Evolutionary conservation across 1,140 invertebrate species (phyloP).

Genomic region (Trinorchestia longiramus): DNA sequence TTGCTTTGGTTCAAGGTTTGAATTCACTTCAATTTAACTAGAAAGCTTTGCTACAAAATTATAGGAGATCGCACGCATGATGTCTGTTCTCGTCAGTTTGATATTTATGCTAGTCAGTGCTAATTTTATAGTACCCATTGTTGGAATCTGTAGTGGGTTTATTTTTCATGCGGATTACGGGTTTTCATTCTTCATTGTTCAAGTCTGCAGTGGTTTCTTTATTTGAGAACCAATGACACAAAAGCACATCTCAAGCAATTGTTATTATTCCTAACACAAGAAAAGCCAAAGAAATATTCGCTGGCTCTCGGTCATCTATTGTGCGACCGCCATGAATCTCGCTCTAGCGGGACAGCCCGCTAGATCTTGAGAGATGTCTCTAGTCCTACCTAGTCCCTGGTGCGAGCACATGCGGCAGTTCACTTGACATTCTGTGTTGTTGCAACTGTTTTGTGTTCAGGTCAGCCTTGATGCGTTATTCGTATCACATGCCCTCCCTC

Average conservation of each 20-base stretch:
- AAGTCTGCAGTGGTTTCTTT: not conserved
- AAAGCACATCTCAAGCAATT: not conserved
- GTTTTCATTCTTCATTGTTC: too few relatives aligned
- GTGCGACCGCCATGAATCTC: not conserved
- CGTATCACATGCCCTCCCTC: not conserved
- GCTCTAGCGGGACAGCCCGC: not conserved
- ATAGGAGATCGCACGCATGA: too few relatives aligned
- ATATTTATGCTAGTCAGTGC: too few relatives aligned
- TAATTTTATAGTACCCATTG: too few relatives aligned
- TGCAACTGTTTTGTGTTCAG: not conserved
- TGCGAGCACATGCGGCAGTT: too few relatives aligned
- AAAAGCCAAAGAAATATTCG: not conserved
- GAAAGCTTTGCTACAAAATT: too few relatives aligned
- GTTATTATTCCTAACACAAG: not conserved
- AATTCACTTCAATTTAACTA: too few relatives aligned
- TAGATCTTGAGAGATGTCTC: not conserved
- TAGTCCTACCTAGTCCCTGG: not conserved
- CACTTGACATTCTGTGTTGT: not conserved
- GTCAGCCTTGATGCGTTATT: not conserved
- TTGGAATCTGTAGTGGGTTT: too few relatives aligned
- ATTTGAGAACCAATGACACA: not conserved
- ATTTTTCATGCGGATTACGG: too few relatives aligned
- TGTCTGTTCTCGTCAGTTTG: too few relatives aligned
- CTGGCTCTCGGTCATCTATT: not conserved
- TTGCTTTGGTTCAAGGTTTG: too few relatives aligned